Conservation (phyloP, 2,113 vertebrate species). For the Polypterus senegalus region DNA sequence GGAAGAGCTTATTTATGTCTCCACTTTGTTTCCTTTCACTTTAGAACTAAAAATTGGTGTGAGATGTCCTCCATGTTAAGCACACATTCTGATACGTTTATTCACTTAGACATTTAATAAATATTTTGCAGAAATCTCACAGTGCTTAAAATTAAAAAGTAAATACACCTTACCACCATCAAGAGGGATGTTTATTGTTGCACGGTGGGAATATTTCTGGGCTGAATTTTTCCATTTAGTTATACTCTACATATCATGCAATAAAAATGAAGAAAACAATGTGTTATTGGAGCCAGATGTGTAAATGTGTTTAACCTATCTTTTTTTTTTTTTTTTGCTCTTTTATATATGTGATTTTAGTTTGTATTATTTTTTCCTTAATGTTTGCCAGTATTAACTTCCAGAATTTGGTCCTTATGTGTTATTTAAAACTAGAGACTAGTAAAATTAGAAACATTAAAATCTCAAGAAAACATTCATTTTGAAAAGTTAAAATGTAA, state of each 20-base stretch:
- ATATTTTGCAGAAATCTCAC: too few relatives aligned
- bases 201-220: slow-evolving; percentile 1
- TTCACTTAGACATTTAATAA: too few relatives aligned
- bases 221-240: slow-evolving; percentile 1
- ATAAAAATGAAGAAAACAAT: background rate
- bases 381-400: slow-evolving; percentile 12
- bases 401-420: slow-evolving; percentile 7
- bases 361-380: slow-evolving; percentile 17
- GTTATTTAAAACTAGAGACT: slow-evolving; percentile 11
- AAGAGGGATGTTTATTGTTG: slow-evolving; percentile 1
- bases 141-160: too few relatives aligned
- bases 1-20: too few relatives aligned
- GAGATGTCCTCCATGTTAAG: too few relatives aligned
- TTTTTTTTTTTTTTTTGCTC: slow-evolving; percentile 11
- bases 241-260: slow-evolving; percentile 6
- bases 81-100: too few relatives aligned
- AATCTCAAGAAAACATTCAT: slow-evolving; percentile 2
- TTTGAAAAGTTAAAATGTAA: background rate
- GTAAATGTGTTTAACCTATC: slow-evolving; percentile 13
- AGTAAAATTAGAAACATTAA: slow-evolving; percentile 3
- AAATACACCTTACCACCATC: too few relatives aligned
- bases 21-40: too few relatives aligned
- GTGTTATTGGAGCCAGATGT: slow-evolving; percentile 13
- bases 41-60: too few relatives aligned
- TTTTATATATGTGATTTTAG: slow-evolving; percentile 16